Conservation (phyloP, 1,140 invertebrate genomes). For the Ceratosolen solmsi region DNA sequence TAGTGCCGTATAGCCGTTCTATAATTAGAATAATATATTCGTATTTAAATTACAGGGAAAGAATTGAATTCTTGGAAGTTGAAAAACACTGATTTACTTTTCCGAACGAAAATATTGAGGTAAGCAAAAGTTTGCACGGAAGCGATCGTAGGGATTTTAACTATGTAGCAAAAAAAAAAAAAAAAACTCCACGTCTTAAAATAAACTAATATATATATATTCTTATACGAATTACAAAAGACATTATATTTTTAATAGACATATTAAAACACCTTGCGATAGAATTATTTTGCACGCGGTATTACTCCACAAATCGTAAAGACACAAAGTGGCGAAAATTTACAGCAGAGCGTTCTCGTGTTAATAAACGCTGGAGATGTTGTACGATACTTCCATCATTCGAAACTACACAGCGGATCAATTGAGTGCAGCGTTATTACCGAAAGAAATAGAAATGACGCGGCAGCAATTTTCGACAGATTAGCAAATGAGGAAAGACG, state of each 20-base stretch:
- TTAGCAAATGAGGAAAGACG: background rate
- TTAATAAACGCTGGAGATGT: background rate
- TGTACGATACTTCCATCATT: background rate
- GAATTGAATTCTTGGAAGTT: background rate
- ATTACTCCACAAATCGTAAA: background rate
- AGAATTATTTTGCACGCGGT: background rate
- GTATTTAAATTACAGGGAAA: background rate
- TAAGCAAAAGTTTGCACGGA: background rate
- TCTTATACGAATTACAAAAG: too few species aligned
- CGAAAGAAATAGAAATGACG: background rate
- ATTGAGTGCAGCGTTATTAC: background rate
- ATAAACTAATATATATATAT: too few species aligned
- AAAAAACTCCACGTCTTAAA: background rate
- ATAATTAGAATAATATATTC: constrained; percentile 57
- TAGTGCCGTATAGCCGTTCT: constrained; percentile 97
- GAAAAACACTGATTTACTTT: background rate
- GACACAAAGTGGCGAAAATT: background rate
- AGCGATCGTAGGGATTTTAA: too few species aligned
- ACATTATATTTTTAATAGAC: background rate
- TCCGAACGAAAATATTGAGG: background rate
- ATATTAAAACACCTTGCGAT: background rate
- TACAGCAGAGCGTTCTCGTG: background rate
- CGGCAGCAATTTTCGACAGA: background rate
- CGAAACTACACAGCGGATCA: too few species aligned
- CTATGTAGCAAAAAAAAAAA: too few species aligned